Evolutionary conservation across 2,888 invertebrate genomes (phyloP).

Genomic region (Drosophila hamatofila): DNA sequence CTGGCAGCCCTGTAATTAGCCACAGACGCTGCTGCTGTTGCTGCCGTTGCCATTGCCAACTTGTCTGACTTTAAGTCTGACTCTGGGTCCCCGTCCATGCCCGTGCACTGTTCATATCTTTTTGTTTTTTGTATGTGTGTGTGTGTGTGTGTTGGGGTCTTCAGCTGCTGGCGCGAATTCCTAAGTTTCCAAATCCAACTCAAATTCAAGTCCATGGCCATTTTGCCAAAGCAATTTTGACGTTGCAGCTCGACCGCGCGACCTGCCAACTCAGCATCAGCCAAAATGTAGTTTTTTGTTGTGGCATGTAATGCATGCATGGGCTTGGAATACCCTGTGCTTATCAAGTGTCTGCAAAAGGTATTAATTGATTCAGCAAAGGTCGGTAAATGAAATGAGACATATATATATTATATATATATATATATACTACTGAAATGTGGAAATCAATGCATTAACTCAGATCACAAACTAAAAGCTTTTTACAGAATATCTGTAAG

Average conservation of each 20-base stretch:
- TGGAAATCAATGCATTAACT: too few species aligned
- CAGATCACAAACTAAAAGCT: background rate
- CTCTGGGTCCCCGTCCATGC: conserved; percentile 17
- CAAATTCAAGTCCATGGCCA: conserved; percentile 72
- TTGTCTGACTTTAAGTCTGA: conserved; percentile 46
- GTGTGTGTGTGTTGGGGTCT: conserved; percentile 43
- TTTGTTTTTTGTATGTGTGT: conserved; percentile 17
- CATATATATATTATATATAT: background rate
- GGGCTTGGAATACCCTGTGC: conserved; percentile 30
- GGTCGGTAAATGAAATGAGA: background rate
- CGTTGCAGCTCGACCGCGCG: conserved; percentile 66
- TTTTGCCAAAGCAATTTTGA: conserved; percentile 62
- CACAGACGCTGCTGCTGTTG: conserved; percentile 67
- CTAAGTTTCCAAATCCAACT: conserved; percentile 73
- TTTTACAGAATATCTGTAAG: background rate
- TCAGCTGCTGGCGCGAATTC: conserved; percentile 68
- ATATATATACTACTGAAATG: too few species aligned
- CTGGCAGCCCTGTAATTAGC: conserved; percentile 81
- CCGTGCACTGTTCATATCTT: conserved; percentile 12
- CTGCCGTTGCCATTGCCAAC: conserved; percentile 65
- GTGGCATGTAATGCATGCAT: background rate
- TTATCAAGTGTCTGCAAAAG: background rate
- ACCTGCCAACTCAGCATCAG: conserved; percentile 55
- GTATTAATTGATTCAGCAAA: background rate
- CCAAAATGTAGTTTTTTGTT: background rate